Evolutionary conservation across 2,888 invertebrate species (phyloP), one percentile per base, ranked within the genome.

Genomic region (Lasioglossum calceatum): DNA sequence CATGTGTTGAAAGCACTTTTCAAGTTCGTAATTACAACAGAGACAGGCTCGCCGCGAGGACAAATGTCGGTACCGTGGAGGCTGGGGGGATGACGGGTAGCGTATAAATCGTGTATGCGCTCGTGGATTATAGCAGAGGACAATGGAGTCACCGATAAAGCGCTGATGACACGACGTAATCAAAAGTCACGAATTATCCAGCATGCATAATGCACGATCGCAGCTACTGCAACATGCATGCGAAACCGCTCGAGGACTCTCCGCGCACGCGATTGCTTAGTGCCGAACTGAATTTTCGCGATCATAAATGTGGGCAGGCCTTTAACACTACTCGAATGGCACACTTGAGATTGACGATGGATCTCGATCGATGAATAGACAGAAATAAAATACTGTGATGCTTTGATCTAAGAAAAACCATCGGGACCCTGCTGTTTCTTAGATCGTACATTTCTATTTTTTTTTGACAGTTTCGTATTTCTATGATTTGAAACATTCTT

Each of bases 131-230:
- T 77, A 58, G 84, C 87, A 84, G 81, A 89, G 90, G 86, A 89
- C 89, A 91, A 91, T 89, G 82, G 85, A 83, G 85, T 82, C 81
- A 77, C 71, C 88, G 91, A 91, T 90, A 90, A 88, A 92, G 87
- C 89, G 88, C 89, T 87, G 92, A 92, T 91, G 92, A 93, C 91
- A 90, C 91, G 89, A 89, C 91, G 90, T 91, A 92, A 93, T 92
- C 92, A 91, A 91, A 92, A 92, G 92, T 92, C 92, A 92, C 90
- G 92, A 92, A 93, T 93, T 92, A 92, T 91, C 90, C 88, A 70
- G 77, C 89, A 91, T 92, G 91, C 89, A 92, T 93, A 89, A 92
- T 92, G 87, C 88, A 93, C 88, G 87, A 86, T 80, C 85, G 81
- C 76, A 79, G 81, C 91, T 90, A 85, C 88, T 92, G 89, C 88